These are phyloP conservation scores for Geopemphigus sp. DNA, from an alignment of 1,140 invertebrate genomes.

Conservation along the genomic window DNA sequence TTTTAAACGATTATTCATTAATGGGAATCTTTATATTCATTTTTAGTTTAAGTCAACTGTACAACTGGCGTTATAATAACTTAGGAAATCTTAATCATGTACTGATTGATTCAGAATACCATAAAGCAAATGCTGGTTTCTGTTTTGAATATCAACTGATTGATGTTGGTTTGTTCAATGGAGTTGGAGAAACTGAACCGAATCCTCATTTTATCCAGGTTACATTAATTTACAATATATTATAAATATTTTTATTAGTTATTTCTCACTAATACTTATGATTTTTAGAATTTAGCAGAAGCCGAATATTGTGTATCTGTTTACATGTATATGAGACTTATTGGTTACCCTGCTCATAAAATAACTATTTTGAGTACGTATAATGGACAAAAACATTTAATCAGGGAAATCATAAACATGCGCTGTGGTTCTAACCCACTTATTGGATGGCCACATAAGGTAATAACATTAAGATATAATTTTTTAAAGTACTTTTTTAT, in stretches of 20 bases:
- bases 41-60: constrained; percentile 85
- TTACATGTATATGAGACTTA: constrained; percentile 97
- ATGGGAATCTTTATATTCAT: background rate
- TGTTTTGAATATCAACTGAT: constrained; percentile 92
- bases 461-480: constrained; percentile 55
- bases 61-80: constrained; percentile 97
- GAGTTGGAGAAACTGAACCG: constrained; percentile 94
- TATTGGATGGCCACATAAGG: constrained; percentile 94
- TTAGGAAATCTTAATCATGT: constrained; percentile 91
- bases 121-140: constrained; percentile 88
- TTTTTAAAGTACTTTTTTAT: background rate
- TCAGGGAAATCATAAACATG: constrained; percentile 92
- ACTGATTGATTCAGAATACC: constrained; percentile 76
- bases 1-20: background rate
- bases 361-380: constrained; percentile 99
- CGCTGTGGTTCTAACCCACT: constrained; percentile 93
- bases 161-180: constrained; percentile 96
- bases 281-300: constrained; percentile 88
- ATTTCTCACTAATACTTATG: background rate
- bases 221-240: constrained; percentile 36
- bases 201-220: constrained; percentile 98
- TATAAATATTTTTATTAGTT: constrained; percentile 1
- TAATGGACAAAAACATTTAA: constrained; percentile 98
- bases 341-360: constrained; percentile 95
- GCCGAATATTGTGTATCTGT: constrained; percentile 97